These are phyloP conservation scores for Venusia cambrica DNA, from an alignment of 2,888 invertebrate genomes.

Conservation along the genomic window DNA sequence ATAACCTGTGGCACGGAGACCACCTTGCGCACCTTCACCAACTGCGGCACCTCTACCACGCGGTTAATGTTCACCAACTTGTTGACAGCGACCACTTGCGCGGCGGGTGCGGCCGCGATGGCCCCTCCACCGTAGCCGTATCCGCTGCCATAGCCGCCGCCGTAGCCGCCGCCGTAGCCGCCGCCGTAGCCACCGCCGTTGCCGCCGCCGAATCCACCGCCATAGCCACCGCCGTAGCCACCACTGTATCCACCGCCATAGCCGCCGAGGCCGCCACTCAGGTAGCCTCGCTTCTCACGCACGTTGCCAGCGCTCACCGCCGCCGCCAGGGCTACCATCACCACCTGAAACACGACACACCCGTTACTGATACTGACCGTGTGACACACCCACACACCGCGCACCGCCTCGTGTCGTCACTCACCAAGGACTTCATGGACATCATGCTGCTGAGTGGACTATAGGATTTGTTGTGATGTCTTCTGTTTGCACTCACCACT, in stretches of 20 bases:
- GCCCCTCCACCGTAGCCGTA: conserved; percentile 26
- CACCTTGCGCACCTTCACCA: conserved; percentile 36
- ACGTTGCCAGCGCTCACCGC: conserved; percentile 29
- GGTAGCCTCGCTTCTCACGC: conserved; percentile 33
- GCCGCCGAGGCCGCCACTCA: conserved; percentile 21
- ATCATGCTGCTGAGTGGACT: too few relatives aligned
- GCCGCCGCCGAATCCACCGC: conserved; percentile 25
- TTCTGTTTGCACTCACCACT: too few relatives aligned
- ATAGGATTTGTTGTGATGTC: too few relatives aligned
- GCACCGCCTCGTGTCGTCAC: too few relatives aligned
- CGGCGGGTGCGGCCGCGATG: conserved; percentile 30
- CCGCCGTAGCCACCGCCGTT: conserved; percentile 20
- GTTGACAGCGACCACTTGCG: conserved; percentile 42
- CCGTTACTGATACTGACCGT: too few relatives aligned
- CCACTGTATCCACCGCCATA: conserved; percentile 23
- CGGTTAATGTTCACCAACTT: conserved; percentile 46
- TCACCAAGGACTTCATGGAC: too few relatives aligned
- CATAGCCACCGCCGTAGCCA: conserved; percentile 24
- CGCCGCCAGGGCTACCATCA: conserved; percentile 14
- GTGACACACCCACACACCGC: too few relatives aligned
- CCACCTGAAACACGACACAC: conserved; percentile 25
- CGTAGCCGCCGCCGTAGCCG: conserved; percentile 27
- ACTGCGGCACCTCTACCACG: conserved; percentile 39
- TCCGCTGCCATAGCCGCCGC: conserved; percentile 20
- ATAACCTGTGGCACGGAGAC: conserved; percentile 34